Evolutionary conservation across 2,113 vertebrate genomes (phyloP).

Genomic region (Campylomormyrus numenius): DNA sequence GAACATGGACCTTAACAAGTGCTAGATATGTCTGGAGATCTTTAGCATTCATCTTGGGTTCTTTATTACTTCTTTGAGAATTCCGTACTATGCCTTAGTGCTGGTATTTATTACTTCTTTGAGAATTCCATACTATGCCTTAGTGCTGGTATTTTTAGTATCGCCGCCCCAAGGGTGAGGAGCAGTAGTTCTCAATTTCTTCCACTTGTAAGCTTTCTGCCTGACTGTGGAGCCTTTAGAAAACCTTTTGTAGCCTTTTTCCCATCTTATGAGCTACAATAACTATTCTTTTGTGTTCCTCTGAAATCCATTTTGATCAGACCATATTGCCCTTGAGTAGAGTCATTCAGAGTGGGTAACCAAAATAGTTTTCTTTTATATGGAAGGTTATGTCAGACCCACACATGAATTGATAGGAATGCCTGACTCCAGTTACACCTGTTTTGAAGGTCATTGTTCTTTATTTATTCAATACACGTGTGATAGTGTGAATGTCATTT

Average conservation of each 20-base stretch:
- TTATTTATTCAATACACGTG: background rate
- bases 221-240: background rate
- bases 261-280: background rate
- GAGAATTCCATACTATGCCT: background rate
- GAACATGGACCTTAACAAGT: background rate
- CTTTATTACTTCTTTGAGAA: too few relatives aligned
- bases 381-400: background rate
- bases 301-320: background rate
- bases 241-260: background rate
- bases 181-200: background rate
- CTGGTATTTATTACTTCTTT: background rate
- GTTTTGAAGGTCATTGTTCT: background rate
- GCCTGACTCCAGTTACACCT: background rate
- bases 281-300: background rate
- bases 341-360: background rate
- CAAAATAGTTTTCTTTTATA: background rate
- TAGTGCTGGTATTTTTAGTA: background rate
- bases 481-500: background rate
- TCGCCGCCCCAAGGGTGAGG: background rate
- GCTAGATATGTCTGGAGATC: background rate
- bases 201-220: background rate
- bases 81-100: background rate
- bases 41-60: background rate
- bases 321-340: background rate
- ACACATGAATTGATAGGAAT: background rate